Conservation (phyloP, 2,888 invertebrate species). For the Biston stratarius region DNA sequence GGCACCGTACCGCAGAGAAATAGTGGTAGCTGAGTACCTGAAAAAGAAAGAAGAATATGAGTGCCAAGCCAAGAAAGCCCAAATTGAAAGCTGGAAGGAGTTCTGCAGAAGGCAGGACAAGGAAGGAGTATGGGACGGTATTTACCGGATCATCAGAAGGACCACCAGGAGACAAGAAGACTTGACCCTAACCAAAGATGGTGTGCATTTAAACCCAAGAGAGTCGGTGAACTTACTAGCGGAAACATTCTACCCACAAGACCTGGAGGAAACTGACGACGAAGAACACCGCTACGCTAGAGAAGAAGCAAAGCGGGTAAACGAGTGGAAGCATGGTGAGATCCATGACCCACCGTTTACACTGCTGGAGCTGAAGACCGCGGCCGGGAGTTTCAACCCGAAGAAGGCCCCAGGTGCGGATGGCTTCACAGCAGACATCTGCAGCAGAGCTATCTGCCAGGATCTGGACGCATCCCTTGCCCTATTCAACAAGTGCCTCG, state of each 20-base stretch:
- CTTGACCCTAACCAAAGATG: too few relatives aligned
- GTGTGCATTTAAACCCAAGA: not conserved
- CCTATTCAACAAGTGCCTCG: too few relatives aligned
- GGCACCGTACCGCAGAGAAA: not conserved
- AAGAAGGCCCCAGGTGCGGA: conserved; percentile 35
- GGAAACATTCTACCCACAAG: conserved; percentile 4
- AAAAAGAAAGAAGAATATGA: not conserved
- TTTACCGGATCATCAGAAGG: not conserved
- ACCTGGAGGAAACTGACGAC: not conserved
- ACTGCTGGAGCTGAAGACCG: conserved; percentile 8
- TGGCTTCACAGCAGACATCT: conserved; percentile 33
- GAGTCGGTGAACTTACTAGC: conserved; percentile 2
- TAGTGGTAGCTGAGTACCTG: not conserved
- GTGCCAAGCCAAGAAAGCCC: not conserved
- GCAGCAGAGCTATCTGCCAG: conserved; percentile 2
- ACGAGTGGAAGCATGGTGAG: not conserved
- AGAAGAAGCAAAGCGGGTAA: not conserved
- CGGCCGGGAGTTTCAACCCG: conserved; percentile 18
- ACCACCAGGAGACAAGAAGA: too few relatives aligned
- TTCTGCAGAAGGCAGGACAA: not conserved
- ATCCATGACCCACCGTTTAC: conserved; percentile 23
- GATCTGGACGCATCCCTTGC: too few relatives aligned
- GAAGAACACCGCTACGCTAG: conserved; percentile 3
- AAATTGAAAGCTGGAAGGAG: not conserved
- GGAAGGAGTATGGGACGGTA: not conserved